These are phyloP conservation scores for Sylvilagus floridanus DNA, from an alignment of 2,797 vertebrate species.

Conservation along the genomic window DNA sequence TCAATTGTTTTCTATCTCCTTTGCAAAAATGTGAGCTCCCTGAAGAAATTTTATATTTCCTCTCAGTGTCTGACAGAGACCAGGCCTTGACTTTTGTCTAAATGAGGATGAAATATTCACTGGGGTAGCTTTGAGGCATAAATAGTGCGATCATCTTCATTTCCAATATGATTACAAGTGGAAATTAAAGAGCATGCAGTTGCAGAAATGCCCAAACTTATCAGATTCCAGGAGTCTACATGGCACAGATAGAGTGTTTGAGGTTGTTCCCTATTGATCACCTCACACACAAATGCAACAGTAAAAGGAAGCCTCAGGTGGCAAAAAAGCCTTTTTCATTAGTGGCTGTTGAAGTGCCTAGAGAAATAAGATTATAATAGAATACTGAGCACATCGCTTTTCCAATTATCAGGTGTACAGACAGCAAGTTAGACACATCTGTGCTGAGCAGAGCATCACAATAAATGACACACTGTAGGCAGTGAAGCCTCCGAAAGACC, in stretches of 20 bases:
- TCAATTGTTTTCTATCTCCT: not conserved
- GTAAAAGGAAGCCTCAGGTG: conserved; percentile 47
- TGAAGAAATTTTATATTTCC: not conserved
- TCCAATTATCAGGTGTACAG: not conserved
- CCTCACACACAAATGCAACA: not conserved
- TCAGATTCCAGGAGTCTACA: conserved; percentile 15
- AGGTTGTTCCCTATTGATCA: conserved; percentile 65
- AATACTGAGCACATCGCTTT: conserved; percentile 46
- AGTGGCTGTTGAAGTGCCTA: conserved; percentile 16
- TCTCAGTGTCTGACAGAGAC: not conserved
- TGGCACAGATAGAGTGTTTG: not conserved
- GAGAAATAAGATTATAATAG: conserved; percentile 59
- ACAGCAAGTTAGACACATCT: conserved; percentile 43
- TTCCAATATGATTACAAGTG: conserved; percentile 38
- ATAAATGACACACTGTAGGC: not conserved
- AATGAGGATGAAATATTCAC: not conserved
- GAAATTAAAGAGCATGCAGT: conserved; percentile 18
- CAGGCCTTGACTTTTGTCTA: not conserved
- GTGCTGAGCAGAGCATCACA: not conserved
- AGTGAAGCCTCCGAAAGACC: not conserved
- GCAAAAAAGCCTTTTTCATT: conserved; percentile 26
- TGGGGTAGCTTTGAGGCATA: not conserved
- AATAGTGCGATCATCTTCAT: not conserved
- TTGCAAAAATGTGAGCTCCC: conserved; percentile 1
- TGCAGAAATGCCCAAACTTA: not conserved